A percentile compares a stretch with the other conserved stretches of the same genome.
Conservation (phyloP, 2,888 invertebrate species). For the Lepidocyrtoides sp. region DNA sequence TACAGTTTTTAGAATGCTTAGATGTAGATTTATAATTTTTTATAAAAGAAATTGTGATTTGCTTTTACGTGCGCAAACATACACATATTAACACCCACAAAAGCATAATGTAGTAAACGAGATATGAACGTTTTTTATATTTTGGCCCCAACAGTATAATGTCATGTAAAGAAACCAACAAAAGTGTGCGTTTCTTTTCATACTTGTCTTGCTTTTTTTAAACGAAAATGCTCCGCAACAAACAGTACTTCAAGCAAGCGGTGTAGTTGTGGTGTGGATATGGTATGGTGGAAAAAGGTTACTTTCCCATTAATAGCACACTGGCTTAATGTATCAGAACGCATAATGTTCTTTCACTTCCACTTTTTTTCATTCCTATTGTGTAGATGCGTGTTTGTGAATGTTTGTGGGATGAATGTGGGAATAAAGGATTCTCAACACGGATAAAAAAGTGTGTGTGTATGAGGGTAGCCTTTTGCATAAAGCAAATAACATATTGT, state of each 20-base stretch:
- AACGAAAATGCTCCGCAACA: too few species aligned
- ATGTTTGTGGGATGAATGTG: constrained; percentile 50
- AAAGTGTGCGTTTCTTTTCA: background rate
- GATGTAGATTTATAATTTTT: background rate
- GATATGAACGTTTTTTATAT: background rate
- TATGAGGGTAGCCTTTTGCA: background rate
- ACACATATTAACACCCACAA: background rate
- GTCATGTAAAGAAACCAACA: too few species aligned
- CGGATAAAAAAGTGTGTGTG: constrained; percentile 13
- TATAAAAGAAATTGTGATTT: constrained; percentile 3
- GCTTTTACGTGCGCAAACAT: background rate
- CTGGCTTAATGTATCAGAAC: constrained; percentile 82
- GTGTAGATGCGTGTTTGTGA: constrained; percentile 45
- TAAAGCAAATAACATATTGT: constrained; percentile 24
- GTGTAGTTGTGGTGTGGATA: background rate
- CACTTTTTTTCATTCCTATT: constrained; percentile 56
- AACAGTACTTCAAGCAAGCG: too few species aligned
- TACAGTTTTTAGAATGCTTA: too few species aligned
- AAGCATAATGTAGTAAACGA: background rate
- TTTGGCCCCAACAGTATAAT: background rate
- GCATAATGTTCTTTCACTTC: constrained; percentile 76
- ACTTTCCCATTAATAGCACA: constrained; percentile 69
- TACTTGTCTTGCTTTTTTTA: background rate
- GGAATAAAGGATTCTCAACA: constrained; percentile 49
- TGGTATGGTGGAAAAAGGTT: constrained; percentile 51